phyloP scores from a whole-genome alignment of 2,797 vertebrate species.

The Parambassis ranga region DNA sequence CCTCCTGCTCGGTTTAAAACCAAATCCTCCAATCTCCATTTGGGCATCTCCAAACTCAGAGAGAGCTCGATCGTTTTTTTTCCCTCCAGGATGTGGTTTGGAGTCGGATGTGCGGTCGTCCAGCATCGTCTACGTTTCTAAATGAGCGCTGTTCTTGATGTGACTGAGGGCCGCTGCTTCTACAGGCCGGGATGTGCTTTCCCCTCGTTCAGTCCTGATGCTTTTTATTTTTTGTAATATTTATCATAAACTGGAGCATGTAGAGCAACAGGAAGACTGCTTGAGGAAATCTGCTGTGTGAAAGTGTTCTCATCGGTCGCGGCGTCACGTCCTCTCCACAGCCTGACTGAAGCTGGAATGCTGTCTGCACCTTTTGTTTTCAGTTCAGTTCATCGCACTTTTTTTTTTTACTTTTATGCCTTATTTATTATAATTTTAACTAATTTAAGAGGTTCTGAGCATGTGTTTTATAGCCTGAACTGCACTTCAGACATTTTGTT shows the following conservation, averaged over 20 bases:
- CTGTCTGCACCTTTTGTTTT: not conserved
- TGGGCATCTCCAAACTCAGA: slow-evolving; percentile 4
- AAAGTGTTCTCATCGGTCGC: not conserved
- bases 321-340: slow-evolving; percentile 2
- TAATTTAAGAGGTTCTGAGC: slow-evolving; percentile 14
- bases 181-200: slow-evolving; percentile 7
- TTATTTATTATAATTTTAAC: slow-evolving; percentile 73
- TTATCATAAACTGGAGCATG: slow-evolving; percentile 39
- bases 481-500: not conserved
- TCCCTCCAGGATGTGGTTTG: not conserved
- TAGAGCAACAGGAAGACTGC: slow-evolving; percentile 34
- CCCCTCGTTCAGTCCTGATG: slow-evolving; percentile 1
- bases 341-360: slow-evolving; percentile 10
- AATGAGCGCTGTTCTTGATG: slow-evolving; percentile 21
- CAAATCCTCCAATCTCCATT: slow-evolving; percentile 4
- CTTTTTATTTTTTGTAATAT: slow-evolving; percentile 23
- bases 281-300: slow-evolving; percentile 1
- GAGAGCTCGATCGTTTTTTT: not conserved
- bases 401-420: slow-evolving; percentile 45
- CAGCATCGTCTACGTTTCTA: slow-evolving; percentile 9
- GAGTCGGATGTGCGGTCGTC: not conserved
- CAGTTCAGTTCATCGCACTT: slow-evolving; percentile 45
- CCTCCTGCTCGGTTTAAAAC: slow-evolving; percentile 5
- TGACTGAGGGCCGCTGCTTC: slow-evolving; percentile 40
- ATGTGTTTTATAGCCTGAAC: not conserved